Evolutionary conservation across 2,888 invertebrate species (phyloP), one percentile per base, ranked within the genome.

Genomic region (Eledona agricola): DNA sequence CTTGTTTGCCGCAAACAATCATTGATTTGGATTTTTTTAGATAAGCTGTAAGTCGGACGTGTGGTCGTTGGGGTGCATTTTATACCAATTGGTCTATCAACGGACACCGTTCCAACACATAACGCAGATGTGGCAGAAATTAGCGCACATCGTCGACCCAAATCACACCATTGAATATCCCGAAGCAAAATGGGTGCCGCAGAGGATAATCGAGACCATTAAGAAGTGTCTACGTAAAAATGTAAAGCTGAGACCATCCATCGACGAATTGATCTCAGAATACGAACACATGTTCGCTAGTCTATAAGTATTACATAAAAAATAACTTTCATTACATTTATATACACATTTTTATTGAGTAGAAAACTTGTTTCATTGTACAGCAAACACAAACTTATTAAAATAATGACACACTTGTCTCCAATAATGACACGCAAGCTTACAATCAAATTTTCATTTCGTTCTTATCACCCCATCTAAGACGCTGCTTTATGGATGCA

Each of bases 11-110:
- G n/a, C n/a, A n/a, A n/a, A n/a, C n/a, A n/a, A n/a, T n/a, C n/a
- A n/a, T n/a, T n/a, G n/a, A n/a, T n/a, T n/a, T n/a, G n/a, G n/a
- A n/a, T n/a, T 59, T 20, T 62, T 73, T 25, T 66, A 94, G 93
- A 89, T 96, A 62, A 89, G 90, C 57, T 90, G 86, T 60, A 94
- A 92, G 70, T 92, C 96, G 26, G 97, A 98, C 77, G 93, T 98
- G 38, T 98, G 98, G 98, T 96, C 96, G 0, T 80, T 98, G 60
- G 98, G 98, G 11, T 97, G 96, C 74, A 98, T 98, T 69, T 81
- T 98, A 55, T 98, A 96, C 79, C 86, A 91, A 74, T 80, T 98
- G 77, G 85, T 95, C 23, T 97, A 95, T 75, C 90, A 91, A 0
- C 83, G 83, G 65, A 93, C 96, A 1, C 98, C 98, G 0, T 98